Conservation (phyloP, 2,113 vertebrate species). For the Dipodomys ordii region DNA sequence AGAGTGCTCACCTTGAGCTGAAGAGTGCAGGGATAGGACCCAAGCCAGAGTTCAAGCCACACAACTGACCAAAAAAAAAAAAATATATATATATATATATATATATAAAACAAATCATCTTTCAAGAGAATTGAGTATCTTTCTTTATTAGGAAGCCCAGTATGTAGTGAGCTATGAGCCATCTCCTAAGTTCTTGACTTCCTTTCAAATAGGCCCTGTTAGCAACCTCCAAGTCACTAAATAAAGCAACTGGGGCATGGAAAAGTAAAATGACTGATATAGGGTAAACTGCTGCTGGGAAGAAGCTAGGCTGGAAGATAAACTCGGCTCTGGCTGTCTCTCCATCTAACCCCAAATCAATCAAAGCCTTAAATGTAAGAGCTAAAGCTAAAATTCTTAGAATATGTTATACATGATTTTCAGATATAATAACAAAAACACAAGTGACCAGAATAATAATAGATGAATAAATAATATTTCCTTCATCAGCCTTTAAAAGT, state of each 20-base stretch:
- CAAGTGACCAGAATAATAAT: not conserved
- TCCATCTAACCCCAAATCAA: not conserved
- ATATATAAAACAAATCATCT: not conserved
- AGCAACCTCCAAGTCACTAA: constrained; percentile 4
- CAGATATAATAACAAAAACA: not conserved
- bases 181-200: not conserved
- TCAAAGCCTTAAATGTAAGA: not conserved
- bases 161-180: not conserved
- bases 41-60: too few species aligned
- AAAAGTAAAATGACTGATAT: not conserved
- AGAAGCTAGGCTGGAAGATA: not conserved
- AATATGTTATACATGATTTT: constrained; percentile 23
- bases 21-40: too few species aligned
- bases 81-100: too few species aligned
- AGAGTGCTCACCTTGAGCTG: too few species aligned
- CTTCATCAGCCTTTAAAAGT: not conserved
- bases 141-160: not conserved
- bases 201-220: not conserved
- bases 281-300: not conserved
- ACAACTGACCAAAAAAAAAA: too few species aligned
- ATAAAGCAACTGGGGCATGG: not conserved
- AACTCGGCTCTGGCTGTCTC: not conserved
- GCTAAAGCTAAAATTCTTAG: not conserved
- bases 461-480: not conserved
- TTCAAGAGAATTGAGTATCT: not conserved